A percentile compares a stretch with the other conserved stretches of the same genome.
phyloP scores from a whole-genome alignment of 2,797 vertebrate genomes.

The Anguilla anguilla region DNA sequence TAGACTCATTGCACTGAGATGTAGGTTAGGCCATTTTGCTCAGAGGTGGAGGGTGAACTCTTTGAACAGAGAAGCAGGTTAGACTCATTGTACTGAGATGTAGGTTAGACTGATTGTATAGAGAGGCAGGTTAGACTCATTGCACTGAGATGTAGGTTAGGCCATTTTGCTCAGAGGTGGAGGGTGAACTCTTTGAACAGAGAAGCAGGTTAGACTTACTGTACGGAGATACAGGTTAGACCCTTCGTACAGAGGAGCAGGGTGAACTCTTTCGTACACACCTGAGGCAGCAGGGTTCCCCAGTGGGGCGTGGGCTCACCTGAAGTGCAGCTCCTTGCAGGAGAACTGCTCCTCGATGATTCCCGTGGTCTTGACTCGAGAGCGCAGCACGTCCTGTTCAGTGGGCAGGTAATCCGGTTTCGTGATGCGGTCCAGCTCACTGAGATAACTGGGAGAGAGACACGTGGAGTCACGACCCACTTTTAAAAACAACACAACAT shows the following conservation, averaged over 20 bases:
- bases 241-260: no score
- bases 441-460: slow-evolving; percentile 80
- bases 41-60: no score
- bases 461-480: background rate
- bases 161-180: no score
- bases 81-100: background rate
- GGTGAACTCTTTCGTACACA: no score
- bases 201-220: no score
- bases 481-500: background rate
- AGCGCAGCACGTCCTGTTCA: slow-evolving; percentile 94
- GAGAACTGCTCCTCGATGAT: slow-evolving; percentile 95
- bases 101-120: background rate
- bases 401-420: slow-evolving; percentile 82
- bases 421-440: slow-evolving; percentile 88
- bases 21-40: no score
- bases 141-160: no score
- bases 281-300: background rate
- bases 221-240: no score
- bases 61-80: no score
- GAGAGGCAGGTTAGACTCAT: no score
- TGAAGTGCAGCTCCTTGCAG: slow-evolving; percentile 94
- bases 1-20: no score
- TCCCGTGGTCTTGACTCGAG: slow-evolving; percentile 95
- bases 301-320: slow-evolving; percentile 63
- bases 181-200: no score